These are phyloP conservation scores for Mythimna albipuncta DNA, from an alignment of 2,888 invertebrate species.

Conservation along the genomic window DNA sequence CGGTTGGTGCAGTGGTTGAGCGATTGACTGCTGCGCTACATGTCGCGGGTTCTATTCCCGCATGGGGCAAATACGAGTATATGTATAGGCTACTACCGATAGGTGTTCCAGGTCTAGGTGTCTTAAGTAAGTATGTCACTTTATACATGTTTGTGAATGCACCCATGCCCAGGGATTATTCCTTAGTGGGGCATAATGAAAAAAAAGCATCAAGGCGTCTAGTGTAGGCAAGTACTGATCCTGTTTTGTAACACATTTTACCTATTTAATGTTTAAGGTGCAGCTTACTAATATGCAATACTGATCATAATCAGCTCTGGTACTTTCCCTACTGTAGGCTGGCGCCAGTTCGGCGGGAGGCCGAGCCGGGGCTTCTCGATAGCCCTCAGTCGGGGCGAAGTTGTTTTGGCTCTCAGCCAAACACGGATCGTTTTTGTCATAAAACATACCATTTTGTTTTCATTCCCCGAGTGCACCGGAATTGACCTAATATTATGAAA, in stretches of 20 bases:
- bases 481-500: slow-evolving; percentile 27
- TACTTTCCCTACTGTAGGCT: slow-evolving; percentile 8
- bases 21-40: no score
- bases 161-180: no score
- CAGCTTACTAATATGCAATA: background rate
- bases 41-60: no score
- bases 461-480: slow-evolving; percentile 5
- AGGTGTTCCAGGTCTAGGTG: no score
- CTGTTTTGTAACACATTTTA: background rate
- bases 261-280: background rate
- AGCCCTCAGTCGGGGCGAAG: slow-evolving; percentile 54
- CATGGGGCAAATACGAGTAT: no score
- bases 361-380: slow-evolving; percentile 23
- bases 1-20: no score
- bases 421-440: slow-evolving; percentile 34
- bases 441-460: slow-evolving; percentile 42
- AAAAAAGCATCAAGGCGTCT: no score
- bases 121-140: no score
- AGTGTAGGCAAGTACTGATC: background rate
- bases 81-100: no score
- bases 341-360: slow-evolving; percentile 47
- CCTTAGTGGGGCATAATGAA: no score
- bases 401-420: slow-evolving; percentile 66
- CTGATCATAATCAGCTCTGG: slow-evolving; percentile 11
- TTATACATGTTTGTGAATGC: no score